Percentiles rank a stretch among this genome's conserved stretches.
These are phyloP conservation scores for Entomobrya multifasciata DNA, from an alignment of 2,888 invertebrate species.

Conservation along the genomic window DNA sequence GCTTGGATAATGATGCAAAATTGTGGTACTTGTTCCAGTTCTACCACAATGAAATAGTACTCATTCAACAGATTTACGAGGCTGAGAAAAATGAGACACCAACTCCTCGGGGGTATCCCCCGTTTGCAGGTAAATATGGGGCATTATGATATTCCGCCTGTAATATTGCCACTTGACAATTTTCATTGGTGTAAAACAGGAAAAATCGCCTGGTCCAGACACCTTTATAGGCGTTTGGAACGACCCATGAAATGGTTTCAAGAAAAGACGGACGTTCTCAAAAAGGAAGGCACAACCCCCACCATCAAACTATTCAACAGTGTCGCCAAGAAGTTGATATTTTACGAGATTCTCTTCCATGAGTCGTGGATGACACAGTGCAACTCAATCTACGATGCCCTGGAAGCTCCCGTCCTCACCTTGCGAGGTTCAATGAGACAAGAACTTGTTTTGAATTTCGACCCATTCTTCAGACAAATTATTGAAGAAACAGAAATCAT, in stretches of 20 bases:
- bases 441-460: constrained; percentile 85
- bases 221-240: constrained; percentile 83
- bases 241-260: constrained; percentile 77
- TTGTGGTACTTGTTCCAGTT: constrained; percentile 77
- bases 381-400: constrained; percentile 76
- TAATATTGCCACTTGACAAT: too few relatives aligned
- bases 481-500: constrained; percentile 91
- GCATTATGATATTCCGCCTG: neutral
- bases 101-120: constrained; percentile 88
- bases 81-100: constrained; percentile 88
- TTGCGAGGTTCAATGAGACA: constrained; percentile 74
- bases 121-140: constrained; percentile 86
- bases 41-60: constrained; percentile 78
- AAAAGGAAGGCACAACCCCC: constrained; percentile 87
- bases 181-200: too few relatives aligned
- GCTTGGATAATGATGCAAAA: constrained; percentile 77
- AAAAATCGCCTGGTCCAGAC: constrained; percentile 91
- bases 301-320: constrained; percentile 90
- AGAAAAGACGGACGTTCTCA: constrained; percentile 82
- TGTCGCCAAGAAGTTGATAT: constrained; percentile 89
- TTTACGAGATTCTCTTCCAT: constrained; percentile 92
- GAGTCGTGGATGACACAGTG: constrained; percentile 82
- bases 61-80: constrained; percentile 84
- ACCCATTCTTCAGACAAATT: constrained; percentile 83
- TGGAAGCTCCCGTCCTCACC: constrained; percentile 78